A percentile compares a stretch with the other conserved stretches of the same genome.
These are phyloP conservation scores for Ariolimax columbianus DNA, from an alignment of 2,888 invertebrate species.

Conservation along the genomic window DNA sequence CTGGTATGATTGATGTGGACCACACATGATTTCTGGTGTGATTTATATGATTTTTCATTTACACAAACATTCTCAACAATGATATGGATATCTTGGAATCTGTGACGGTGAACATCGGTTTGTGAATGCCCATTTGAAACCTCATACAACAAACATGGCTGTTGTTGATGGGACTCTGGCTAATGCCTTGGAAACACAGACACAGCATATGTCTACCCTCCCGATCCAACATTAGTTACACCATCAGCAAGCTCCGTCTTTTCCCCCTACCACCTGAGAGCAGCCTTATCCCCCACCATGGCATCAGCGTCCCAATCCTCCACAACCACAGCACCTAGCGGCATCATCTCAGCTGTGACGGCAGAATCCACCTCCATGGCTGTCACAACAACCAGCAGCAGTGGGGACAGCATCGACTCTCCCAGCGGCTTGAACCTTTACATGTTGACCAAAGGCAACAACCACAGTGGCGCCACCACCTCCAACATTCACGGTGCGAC, in stretches of 20 bases:
- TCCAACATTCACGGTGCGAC: conserved; percentile 19
- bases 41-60: neutral
- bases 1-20: neutral
- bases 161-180: neutral
- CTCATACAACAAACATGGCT: neutral
- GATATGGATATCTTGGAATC: no score
- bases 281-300: neutral
- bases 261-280: neutral
- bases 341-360: neutral
- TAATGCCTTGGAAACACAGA: conserved; percentile 16
- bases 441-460: conserved; percentile 11
- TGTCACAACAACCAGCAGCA: conserved; percentile 12
- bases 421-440: conserved; percentile 25
- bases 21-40: neutral
- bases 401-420: conserved; percentile 10
- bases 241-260: neutral
- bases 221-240: conserved; percentile 17
- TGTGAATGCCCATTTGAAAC: neutral
- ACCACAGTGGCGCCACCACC: neutral
- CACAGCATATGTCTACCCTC: conserved; percentile 30
- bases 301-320: neutral
- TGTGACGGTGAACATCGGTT: neutral
- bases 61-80: no score
- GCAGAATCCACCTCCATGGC: conserved; percentile 7
- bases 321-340: conserved; percentile 1